A percentile compares a stretch with the other conserved stretches of the same genome.
Conservation (phyloP, 2,113 vertebrate genomes). For the Gopherus evgoodei region DNA sequence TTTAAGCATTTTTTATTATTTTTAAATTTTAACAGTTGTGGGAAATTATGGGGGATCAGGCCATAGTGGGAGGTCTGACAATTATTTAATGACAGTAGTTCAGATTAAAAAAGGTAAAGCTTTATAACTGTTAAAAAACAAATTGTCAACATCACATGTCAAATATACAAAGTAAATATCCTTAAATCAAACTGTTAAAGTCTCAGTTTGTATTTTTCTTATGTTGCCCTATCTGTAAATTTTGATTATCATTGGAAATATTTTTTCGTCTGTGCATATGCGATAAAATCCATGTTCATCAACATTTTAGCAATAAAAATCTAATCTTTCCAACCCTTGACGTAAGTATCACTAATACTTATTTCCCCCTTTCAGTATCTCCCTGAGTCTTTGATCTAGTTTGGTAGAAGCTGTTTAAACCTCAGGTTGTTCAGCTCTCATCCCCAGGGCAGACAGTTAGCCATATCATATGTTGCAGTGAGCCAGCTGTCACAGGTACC, state of each 20-base stretch:
- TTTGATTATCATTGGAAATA: background rate
- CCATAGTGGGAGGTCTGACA: background rate
- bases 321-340: background rate
- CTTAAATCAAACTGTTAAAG: background rate
- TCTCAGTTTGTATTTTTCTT: background rate
- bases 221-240: background rate
- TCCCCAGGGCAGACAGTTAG: background rate
- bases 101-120: background rate
- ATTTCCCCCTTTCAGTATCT: background rate
- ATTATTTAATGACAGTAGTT: background rate
- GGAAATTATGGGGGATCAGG: background rate
- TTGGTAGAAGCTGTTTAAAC: background rate
- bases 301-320: background rate
- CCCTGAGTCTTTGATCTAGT: background rate
- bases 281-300: background rate
- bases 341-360: background rate
- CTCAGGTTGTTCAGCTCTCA: background rate
- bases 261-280: background rate
- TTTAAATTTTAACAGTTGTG: background rate
- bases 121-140: background rate
- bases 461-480: background rate
- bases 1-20: background rate
- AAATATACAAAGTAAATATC: background rate
- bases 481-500: accelerated
- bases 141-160: background rate